A percentile compares a stretch with the other conserved stretches of the same genome.
phyloP scores from a whole-genome alignment of 2,888 invertebrate species.

The Sabatieria punctata region DNA sequence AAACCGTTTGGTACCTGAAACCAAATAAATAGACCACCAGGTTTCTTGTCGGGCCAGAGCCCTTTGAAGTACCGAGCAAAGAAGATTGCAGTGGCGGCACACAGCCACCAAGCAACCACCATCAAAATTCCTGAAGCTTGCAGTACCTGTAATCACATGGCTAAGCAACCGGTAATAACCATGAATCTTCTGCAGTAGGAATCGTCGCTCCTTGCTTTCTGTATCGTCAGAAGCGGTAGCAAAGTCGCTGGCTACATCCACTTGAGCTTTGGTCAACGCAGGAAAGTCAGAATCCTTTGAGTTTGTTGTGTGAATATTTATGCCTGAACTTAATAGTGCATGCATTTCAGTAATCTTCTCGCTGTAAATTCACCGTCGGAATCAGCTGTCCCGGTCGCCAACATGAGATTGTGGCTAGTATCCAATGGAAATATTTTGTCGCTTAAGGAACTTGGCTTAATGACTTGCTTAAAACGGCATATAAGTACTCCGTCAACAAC shows the following conservation, averaged over 20 bases:
- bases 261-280: no score
- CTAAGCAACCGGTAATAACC: no score
- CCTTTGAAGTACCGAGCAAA: slow-evolving; percentile 31
- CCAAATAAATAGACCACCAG: slow-evolving; percentile 30
- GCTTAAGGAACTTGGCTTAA: neutral
- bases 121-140: slow-evolving; percentile 31
- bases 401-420: neutral
- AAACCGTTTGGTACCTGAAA: slow-evolving; percentile 22
- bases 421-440: neutral
- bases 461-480: neutral
- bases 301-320: no score
- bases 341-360: no score
- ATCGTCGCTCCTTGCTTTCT: no score
- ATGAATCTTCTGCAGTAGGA: no score
- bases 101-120: slow-evolving; percentile 34
- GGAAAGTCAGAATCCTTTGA: no score
- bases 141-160: no score
- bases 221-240: no score
- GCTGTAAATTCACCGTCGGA: neutral
- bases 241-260: no score
- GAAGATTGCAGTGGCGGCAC: slow-evolving; percentile 30
- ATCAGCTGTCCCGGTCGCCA: neutral
- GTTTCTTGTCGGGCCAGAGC: slow-evolving; percentile 28
- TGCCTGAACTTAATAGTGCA: no score
- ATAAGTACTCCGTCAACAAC: neutral